Conservation (phyloP, 2,888 invertebrate species). For the Clostera curtula region DNA sequence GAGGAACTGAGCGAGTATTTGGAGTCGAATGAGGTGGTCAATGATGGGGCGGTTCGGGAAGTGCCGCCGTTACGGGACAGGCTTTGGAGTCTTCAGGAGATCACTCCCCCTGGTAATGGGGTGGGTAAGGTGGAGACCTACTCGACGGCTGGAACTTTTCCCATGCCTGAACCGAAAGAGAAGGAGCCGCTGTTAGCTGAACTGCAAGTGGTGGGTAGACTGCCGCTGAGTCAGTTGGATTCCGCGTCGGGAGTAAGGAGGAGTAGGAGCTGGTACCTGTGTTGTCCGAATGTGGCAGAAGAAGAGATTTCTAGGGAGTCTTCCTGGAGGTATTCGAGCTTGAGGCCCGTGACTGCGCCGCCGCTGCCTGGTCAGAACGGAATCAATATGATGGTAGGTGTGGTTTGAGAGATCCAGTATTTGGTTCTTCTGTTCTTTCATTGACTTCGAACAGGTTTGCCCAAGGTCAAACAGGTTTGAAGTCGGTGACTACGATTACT, state of each 20-base stretch:
- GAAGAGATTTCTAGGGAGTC: conserved; percentile 59
- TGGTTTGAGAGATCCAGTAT: not conserved
- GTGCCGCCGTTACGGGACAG: conserved; percentile 51
- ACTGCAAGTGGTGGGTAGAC: conserved; percentile 51
- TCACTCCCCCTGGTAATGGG: conserved; percentile 46
- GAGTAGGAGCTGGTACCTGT: conserved; percentile 77
- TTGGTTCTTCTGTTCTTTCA: no score
- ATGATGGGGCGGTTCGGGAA: conserved; percentile 49
- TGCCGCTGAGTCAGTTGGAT: conserved; percentile 55
- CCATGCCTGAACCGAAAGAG: conserved; percentile 64
- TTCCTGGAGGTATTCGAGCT: conserved; percentile 61
- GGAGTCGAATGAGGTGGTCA: conserved; percentile 45
- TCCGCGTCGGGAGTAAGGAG: conserved; percentile 56
- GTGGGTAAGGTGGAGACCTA: conserved; percentile 50
- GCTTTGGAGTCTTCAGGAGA: conserved; percentile 47
- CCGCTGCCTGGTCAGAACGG: conserved; percentile 49
- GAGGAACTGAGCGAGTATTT: conserved; percentile 68
- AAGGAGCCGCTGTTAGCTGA: conserved; percentile 61
- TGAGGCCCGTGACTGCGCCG: conserved; percentile 57
- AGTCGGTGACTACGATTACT: no score
- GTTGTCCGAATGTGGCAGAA: conserved; percentile 66
- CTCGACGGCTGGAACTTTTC: conserved; percentile 66
- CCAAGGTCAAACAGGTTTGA: no score
- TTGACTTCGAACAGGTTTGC: no score
- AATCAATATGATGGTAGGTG: conserved; percentile 31